phyloP scores from a whole-genome alignment of 2,797 vertebrate species.

The Gorsachius magnificus region DNA sequence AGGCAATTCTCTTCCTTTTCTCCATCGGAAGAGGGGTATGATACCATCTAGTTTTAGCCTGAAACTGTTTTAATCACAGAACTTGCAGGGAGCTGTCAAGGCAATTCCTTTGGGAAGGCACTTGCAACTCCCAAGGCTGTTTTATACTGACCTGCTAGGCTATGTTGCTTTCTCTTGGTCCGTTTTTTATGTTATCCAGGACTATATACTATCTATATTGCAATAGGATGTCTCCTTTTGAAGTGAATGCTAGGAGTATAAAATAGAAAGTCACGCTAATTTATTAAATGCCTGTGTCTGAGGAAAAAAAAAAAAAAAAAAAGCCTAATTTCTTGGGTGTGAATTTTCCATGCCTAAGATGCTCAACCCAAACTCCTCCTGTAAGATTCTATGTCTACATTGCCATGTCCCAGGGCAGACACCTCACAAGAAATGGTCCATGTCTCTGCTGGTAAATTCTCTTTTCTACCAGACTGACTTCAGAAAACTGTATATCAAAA shows the following conservation, averaged over 20 bases:
- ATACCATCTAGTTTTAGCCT: constrained; percentile 14
- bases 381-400: neutral
- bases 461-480: neutral
- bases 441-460: neutral
- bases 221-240: neutral
- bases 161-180: neutral
- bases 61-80: neutral
- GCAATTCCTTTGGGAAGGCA: neutral
- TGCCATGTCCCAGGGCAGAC: neutral
- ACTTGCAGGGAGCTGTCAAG: neutral
- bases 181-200: neutral
- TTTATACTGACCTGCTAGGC: neutral
- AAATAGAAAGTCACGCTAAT: neutral
- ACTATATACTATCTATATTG: neutral
- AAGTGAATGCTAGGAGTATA: neutral
- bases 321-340: neutral
- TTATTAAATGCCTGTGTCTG: neutral
- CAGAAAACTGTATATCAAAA: neutral
- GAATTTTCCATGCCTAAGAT: neutral
- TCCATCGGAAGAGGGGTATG: neutral
- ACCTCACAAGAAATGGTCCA: neutral
- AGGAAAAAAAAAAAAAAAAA: neutral
- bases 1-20: neutral
- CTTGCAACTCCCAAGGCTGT: neutral
- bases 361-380: neutral